Evolutionary conservation across 64 coral and sea anemone species (phyloP).

Genomic region (Montipora cactus): DNA sequence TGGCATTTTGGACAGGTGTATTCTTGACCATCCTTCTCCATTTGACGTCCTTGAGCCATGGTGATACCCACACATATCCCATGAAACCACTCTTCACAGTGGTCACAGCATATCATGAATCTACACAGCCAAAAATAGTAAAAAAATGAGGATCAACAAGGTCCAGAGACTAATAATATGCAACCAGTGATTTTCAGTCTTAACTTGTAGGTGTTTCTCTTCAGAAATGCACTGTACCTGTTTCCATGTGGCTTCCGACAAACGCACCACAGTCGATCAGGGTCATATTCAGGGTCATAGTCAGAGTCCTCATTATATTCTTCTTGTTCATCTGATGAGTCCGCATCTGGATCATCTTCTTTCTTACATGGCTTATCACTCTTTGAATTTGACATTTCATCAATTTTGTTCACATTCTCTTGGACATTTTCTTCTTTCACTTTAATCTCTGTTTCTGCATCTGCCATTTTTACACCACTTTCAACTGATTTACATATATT

Average conservation of each 20-base stretch:
- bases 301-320: constrained; percentile 89
- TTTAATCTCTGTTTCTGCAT: neutral
- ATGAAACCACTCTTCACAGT: constrained; percentile 99
- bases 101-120: constrained; percentile 99
- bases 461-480: neutral
- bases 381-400: neutral
- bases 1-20: constrained; percentile 93
- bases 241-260: constrained; percentile 98
- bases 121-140: constrained; percentile 44
- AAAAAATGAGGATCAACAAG: neutral
- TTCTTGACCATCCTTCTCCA: constrained; percentile 89
- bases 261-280: constrained; percentile 92
- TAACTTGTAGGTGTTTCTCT: no score
- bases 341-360: constrained; percentile 40
- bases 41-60: constrained; percentile 86
- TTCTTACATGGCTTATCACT: constrained; percentile 12
- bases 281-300: constrained; percentile 98
- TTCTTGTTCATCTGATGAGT: constrained; percentile 53
- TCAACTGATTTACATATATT: neutral
- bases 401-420: constrained; percentile 1
- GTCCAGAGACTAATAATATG: neutral
- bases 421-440: constrained; percentile 6
- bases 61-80: constrained; percentile 95
- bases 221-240: constrained; percentile 47
- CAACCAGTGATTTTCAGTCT: no score